phyloP scores from a whole-genome alignment of 2,888 invertebrate species.

The Torymus auratus region DNA sequence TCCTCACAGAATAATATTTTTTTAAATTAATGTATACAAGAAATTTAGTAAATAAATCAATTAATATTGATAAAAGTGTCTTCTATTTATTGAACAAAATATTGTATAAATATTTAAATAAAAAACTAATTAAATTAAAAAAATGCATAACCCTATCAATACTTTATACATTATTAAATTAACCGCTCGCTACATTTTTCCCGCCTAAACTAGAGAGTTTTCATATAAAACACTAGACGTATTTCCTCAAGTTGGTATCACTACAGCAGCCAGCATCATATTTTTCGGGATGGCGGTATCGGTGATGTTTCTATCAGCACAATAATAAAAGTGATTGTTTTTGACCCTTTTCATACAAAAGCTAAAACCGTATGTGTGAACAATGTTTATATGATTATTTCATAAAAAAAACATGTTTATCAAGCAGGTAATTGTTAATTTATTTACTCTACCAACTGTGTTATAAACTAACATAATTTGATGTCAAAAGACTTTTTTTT shows the following conservation, averaged over 20 bases:
- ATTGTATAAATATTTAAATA: not conserved
- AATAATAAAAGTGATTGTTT: slow-evolving; percentile 52
- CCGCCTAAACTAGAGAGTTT: slow-evolving; percentile 67
- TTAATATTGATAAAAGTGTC: too few relatives aligned
- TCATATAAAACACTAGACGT: slow-evolving; percentile 1
- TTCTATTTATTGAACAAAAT: too few relatives aligned
- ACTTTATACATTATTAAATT: too few relatives aligned
- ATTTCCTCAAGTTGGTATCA: slow-evolving; percentile 22
- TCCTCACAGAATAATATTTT: slow-evolving; percentile 55
- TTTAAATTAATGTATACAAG: slow-evolving; percentile 57
- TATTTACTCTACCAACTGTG: not conserved
- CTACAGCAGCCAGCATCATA: slow-evolving; percentile 44
- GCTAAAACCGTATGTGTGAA: slow-evolving; percentile 32
- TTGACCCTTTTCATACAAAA: not conserved
- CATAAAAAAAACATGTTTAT: slow-evolving; percentile 66
- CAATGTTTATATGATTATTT: slow-evolving; percentile 51
- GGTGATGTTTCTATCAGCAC: slow-evolving; percentile 46
- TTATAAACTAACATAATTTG: too few relatives aligned
- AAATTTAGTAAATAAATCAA: slow-evolving; percentile 52
- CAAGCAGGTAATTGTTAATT: slow-evolving; percentile 67
- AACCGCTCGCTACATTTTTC: slow-evolving; percentile 55
- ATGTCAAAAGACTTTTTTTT: too few relatives aligned
- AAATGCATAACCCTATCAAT: not conserved
- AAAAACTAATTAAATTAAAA: not conserved
- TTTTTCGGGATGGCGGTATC: slow-evolving; percentile 50